Evolutionary conservation across 2,113 vertebrate species (phyloP).

Genomic region (Lucifuga dentata): DNA sequence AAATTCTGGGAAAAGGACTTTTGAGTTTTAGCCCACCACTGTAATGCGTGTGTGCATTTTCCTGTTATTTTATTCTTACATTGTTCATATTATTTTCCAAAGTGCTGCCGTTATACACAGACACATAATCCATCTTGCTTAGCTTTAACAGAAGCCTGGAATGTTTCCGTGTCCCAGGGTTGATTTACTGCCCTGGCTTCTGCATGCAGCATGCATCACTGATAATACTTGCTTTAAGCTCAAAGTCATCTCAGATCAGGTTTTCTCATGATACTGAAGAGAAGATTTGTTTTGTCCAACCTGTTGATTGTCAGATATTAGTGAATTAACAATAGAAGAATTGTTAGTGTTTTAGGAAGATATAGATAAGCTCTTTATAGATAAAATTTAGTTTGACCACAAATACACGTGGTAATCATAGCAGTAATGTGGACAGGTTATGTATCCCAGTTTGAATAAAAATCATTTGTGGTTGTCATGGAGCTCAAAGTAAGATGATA

Average conservation of each 20-base stretch:
- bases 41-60: constrained; percentile 41
- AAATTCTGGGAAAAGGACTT: constrained; percentile 13
- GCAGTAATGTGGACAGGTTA: constrained; percentile 15
- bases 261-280: neutral
- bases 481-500: constrained; percentile 21
- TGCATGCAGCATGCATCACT: constrained; percentile 23
- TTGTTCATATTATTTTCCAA: constrained; percentile 40
- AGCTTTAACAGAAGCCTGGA: constrained; percentile 45
- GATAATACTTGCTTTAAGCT: constrained; percentile 4
- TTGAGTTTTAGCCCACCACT: constrained; percentile 11
- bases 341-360: neutral
- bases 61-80: constrained; percentile 19
- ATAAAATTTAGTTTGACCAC: neutral
- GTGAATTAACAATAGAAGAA: neutral
- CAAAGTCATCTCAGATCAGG: neutral
- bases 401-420: too few relatives aligned
- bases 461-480: constrained; percentile 27
- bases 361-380: constrained; percentile 9
- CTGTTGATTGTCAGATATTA: constrained; percentile 15
- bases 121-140: constrained; percentile 54
- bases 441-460: constrained; percentile 21
- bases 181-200: constrained; percentile 26
- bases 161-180: constrained; percentile 6
- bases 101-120: constrained; percentile 5
- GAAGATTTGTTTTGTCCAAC: neutral